Evolutionary conservation across 2,113 vertebrate genomes (phyloP).

Genomic region (Aldabrachelys gigantea): DNA sequence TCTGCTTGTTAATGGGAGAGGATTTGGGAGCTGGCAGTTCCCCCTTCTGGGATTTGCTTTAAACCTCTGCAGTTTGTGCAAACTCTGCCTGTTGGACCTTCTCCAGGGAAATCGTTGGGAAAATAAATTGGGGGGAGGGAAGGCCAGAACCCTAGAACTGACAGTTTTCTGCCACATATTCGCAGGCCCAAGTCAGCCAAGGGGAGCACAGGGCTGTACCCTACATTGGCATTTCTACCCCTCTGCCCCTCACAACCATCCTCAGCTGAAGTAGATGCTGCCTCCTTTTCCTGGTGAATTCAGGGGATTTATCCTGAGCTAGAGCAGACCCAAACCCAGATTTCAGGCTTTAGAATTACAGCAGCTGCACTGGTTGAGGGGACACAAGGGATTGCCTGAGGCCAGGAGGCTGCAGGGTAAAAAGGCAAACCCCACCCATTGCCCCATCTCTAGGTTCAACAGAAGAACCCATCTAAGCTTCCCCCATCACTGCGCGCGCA

Average conservation of each 20-base stretch:
- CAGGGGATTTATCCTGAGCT: background rate
- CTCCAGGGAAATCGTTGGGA: background rate
- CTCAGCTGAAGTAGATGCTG: background rate
- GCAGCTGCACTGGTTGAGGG: background rate
- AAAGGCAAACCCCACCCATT: background rate
- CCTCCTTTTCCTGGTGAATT: background rate
- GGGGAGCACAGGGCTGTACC: background rate
- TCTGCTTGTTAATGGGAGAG: background rate
- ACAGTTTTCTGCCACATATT: background rate
- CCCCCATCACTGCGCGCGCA: background rate
- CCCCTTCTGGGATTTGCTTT: background rate
- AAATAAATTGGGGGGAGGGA: background rate
- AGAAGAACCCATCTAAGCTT: rapidly evolving
- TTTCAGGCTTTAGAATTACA: background rate
- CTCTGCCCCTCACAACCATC: background rate
- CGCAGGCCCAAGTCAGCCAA: background rate
- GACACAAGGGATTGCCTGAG: no score
- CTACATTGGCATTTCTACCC: background rate
- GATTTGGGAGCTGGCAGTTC: background rate
- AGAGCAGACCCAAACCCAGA: background rate
- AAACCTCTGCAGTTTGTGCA: background rate
- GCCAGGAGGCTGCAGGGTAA: background rate
- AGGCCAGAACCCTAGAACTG: background rate
- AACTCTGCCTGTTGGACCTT: background rate
- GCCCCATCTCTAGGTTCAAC: background rate